Base-by-base conservation (phyloP, 2,113 vertebrate genomes). In the Ageneiosus marmoratus region DNA sequence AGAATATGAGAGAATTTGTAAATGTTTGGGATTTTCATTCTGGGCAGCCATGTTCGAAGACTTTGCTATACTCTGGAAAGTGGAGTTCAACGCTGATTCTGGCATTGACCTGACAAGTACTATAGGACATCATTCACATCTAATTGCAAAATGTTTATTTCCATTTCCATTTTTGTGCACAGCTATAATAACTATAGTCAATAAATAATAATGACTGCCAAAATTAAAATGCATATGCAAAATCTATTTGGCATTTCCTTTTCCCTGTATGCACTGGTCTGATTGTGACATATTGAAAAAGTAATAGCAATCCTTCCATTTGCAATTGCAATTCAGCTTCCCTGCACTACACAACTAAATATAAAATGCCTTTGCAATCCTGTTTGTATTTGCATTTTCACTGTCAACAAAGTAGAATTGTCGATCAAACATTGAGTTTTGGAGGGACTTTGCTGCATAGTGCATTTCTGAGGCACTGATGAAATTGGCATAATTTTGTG, bases 351-450 rank as follows among this genome's bases (percentile, higher is more conserved):
- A 46, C 13, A 1, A 24, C 69, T 48, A 27, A 72, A 72, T 72
- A 72, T 72, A 72, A 72, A 72, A 72, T 48, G 69, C 24, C 44
- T 27, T 48, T 27, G 69, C 69, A 48, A 48, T 72, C 44, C 69
- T 16, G 41, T 72, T 72, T 72, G 44, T 12, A 7, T 44, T 70
- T 70, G 22, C 37, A 48, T 72, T 72, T 72, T 72, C 24, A 48
- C 69, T 48, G 44, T 48, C 44, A 48, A 72, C 69, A 48, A 48
- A 24, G 44, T 27, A 72, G 69, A 27, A 41, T 16, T 72, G 69
- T 72, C 69, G n/a, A 48, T 72, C 69, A 72, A 72, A 48, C 44
- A 48, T 24, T 48, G 44, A n/a, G 69, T 72, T 46, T 70, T 4
- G 37, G 37, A 46, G 41, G 67, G 22, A 46, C 24, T n/a, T 27